Percentiles rank a stretch among this genome's conserved stretches.
Conservation (phyloP, 1,140 invertebrate species). For the Platorchestia sp. region DNA sequence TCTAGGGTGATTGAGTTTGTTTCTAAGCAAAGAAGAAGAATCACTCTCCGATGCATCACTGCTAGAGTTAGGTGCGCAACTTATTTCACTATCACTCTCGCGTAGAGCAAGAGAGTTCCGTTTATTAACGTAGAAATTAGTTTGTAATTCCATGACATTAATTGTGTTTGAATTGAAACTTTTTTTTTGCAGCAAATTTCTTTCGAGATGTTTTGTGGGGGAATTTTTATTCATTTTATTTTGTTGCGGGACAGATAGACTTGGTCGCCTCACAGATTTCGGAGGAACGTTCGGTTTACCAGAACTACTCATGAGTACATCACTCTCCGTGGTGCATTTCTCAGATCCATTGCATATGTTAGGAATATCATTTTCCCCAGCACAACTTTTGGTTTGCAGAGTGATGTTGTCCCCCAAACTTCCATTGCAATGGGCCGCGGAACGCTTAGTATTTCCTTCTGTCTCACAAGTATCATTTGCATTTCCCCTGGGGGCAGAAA, state of each 20-base stretch:
- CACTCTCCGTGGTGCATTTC: not conserved
- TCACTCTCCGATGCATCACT: slow-evolving; percentile 29
- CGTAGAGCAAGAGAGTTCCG: not conserved
- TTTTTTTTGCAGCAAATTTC: not conserved
- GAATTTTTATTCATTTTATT: not conserved
- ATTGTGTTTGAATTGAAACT: not conserved
- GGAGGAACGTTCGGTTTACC: not conserved
- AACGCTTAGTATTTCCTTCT: not conserved
- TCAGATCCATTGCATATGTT: not conserved
- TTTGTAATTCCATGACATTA: not conserved
- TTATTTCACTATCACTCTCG: not conserved
- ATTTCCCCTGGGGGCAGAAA: not conserved
- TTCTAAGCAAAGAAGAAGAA: not conserved
- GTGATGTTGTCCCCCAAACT: not conserved
- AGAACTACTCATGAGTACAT: not conserved
- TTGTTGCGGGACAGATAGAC: slow-evolving; percentile 4
- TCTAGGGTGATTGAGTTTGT: not conserved
- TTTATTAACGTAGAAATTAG: not conserved
- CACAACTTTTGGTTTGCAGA: not conserved
- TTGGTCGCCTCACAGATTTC: not conserved
- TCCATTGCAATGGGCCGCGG: not conserved
- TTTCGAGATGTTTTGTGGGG: not conserved
- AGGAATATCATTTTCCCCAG: not conserved
- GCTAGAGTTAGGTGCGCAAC: not conserved
- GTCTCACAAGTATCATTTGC: not conserved